Conservation (phyloP, 2,113 vertebrate species). For the chimpanzee (Pan troglodytes) region NHGRI_mPanTro3-v2.1_pri NC_072404.2:6150001-6150500, state of each 20-base stretch:
- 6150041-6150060: slow-evolving; percentile 92
- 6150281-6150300: no score
- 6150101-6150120: no score
- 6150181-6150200: slow-evolving; percentile 96
- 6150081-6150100: no score
- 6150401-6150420: no score
- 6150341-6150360: neutral
- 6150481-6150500: slow-evolving; percentile 85
- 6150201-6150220: slow-evolving; percentile 80
- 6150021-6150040: slow-evolving; percentile 81
- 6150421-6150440: slow-evolving; percentile 84
- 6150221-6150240: slow-evolving; percentile 56
- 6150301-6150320: neutral
- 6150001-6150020: neutral
- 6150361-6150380: no score
- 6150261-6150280: no score
- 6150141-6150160: slow-evolving; percentile 96
- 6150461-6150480: slow-evolving; percentile 90
- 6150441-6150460: slow-evolving; percentile 91
- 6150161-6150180: neutral
- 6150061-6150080: no score
- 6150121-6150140: no score
- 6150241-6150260: no score
- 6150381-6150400: no score
- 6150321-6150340: slow-evolving; percentile 96